These are phyloP conservation scores for Orius insidiosus DNA, from an alignment of 1,140 invertebrate genomes.

Conservation along the genomic window DNA sequence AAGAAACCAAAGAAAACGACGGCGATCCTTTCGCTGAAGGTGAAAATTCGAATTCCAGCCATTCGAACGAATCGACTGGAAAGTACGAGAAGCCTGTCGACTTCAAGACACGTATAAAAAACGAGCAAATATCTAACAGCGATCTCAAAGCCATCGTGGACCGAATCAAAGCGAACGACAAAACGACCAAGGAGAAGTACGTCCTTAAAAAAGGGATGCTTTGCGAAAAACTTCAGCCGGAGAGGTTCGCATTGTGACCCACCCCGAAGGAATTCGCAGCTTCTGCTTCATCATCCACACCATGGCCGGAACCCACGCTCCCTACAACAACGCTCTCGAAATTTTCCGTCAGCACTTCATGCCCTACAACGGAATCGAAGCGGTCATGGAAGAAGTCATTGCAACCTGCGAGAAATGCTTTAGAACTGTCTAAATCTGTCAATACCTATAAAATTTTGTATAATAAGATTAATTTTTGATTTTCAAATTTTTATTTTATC, in stretches of 20 bases:
- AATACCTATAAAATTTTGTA: no score
- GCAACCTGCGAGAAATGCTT: not conserved
- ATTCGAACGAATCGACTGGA: no score
- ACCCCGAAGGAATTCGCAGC: not conserved
- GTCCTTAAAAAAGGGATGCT: not conserved
- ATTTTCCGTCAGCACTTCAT: conserved; percentile 2
- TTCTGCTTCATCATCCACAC: not conserved
- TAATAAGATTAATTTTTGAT: no score
- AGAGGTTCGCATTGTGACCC: not conserved
- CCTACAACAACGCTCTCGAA: not conserved
- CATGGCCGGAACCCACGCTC: not conserved
- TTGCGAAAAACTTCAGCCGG: not conserved
- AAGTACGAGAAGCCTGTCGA: not conserved
- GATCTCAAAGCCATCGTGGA: not conserved
- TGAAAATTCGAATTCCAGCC: no score
- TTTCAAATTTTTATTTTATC: no score
- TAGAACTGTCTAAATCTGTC: no score
- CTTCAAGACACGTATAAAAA: not conserved
- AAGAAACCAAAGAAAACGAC: no score
- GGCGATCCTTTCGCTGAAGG: no score
- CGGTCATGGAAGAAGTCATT: not conserved
- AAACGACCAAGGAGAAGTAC: not conserved
- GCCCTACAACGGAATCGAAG: not conserved
- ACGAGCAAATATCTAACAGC: not conserved
- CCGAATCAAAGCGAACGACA: not conserved